A percentile compares a stretch with the other conserved stretches of the same genome.
Conservation (phyloP, 2,113 vertebrate species). For the Crotalus viridis region DNA sequence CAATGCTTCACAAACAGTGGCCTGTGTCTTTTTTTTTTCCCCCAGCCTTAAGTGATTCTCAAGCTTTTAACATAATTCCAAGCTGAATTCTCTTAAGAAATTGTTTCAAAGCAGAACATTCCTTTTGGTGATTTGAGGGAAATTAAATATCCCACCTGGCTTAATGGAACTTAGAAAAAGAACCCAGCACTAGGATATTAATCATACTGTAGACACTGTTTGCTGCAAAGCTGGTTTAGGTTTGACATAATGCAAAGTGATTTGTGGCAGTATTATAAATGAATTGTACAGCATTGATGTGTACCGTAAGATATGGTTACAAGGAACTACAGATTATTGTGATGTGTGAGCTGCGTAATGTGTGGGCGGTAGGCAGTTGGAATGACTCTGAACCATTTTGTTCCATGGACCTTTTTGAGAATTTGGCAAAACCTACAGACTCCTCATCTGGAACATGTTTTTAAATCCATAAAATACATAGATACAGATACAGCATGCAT, state of each 20-base stretch:
- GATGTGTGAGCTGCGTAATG: not conserved
- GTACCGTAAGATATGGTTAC: not conserved
- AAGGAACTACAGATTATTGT: not conserved
- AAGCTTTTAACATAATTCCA: not conserved
- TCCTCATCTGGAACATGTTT: not conserved
- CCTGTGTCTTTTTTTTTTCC: slow-evolving; percentile 30
- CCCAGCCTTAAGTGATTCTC: slow-evolving; percentile 38
- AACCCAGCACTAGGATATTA: not conserved
- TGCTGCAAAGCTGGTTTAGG: not conserved
- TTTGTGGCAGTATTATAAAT: not conserved
- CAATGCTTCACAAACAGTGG: slow-evolving; percentile 1
- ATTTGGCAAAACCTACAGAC: not conserved
- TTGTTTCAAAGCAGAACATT: not conserved
- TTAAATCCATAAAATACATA: not conserved
- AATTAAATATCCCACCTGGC: not conserved
- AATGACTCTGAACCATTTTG: not conserved
- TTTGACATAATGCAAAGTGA: not conserved
- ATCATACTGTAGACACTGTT: not conserved
- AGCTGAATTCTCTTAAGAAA: not conserved
- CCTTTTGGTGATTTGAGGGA: not conserved
- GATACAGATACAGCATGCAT: not conserved
- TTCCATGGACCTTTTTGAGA: not conserved
- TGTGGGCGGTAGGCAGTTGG: not conserved
- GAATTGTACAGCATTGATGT: not conserved
- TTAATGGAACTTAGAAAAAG: not conserved